Evolutionary conservation across 2,797 vertebrate genomes (phyloP).

Genomic region (Rhinichthys osculus): DNA sequence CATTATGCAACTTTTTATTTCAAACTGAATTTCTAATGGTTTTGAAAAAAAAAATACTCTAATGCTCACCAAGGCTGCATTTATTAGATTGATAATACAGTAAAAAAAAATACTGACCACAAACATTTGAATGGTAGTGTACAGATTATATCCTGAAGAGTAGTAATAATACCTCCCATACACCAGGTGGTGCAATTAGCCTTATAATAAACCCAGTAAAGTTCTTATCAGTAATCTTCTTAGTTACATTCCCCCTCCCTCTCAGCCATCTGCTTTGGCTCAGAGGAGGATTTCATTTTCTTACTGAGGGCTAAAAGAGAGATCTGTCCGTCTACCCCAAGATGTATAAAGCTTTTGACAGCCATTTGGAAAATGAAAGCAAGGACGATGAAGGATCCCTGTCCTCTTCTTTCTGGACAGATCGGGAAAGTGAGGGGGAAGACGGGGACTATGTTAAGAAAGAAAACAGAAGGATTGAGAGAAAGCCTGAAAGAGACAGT

Average conservation of each 20-base stretch:
- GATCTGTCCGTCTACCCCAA: background rate
- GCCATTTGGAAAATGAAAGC: conserved; percentile 54
- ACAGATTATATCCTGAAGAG: background rate
- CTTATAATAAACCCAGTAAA: background rate
- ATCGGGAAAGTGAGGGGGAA: conserved; percentile 62
- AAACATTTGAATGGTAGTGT: background rate
- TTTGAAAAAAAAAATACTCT: background rate
- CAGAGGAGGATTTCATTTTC: background rate
- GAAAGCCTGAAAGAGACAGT: background rate
- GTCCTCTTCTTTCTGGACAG: conserved; percentile 77
- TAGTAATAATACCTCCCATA: conserved; percentile 31
- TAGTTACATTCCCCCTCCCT: conserved; percentile 61
- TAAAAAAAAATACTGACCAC: background rate
- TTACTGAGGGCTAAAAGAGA: background rate
- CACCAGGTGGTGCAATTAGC: conserved; percentile 57
- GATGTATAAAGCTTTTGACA: conserved; percentile 69
- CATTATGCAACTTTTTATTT: background rate
- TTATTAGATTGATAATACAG: background rate
- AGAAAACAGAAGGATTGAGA: conserved; percentile 22
- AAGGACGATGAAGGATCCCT: conserved; percentile 64
- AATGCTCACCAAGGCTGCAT: background rate
- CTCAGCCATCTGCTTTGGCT: conserved; percentile 59
- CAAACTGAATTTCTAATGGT: background rate
- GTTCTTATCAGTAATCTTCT: conserved; percentile 74
- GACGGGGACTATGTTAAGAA: conserved; percentile 46